These are phyloP conservation scores for Drusus annulatus DNA, from an alignment of 1,140 invertebrate species.

Conservation along the genomic window DNA sequence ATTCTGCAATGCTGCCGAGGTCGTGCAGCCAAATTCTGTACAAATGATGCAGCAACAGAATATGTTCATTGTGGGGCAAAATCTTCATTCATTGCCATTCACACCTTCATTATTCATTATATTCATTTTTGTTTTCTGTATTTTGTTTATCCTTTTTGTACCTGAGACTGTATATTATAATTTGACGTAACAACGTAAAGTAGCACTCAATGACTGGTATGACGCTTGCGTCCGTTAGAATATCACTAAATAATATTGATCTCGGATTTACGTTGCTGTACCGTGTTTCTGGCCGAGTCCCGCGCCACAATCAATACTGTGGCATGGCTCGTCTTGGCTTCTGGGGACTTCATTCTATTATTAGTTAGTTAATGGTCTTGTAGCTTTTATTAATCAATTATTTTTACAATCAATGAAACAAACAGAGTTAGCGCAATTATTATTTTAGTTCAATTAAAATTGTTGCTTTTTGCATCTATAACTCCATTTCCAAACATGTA, in stretches of 20 bases:
- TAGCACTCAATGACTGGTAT: conserved; percentile 14
- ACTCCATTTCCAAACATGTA: conserved; percentile 8
- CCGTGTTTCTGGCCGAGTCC: neutral
- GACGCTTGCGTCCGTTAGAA: neutral
- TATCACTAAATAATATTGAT: conserved; percentile 33
- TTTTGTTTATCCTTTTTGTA: conserved; percentile 16
- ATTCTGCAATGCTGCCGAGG: neutral
- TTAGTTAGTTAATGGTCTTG: conserved; percentile 32
- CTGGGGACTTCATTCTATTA: neutral
- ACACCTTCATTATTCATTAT: neutral
- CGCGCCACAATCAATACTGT: neutral
- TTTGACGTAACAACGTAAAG: neutral
- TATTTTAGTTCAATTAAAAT: conserved; percentile 30
- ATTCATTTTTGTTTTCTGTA: neutral
- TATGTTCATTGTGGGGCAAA: no score
- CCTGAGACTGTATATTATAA: conserved; percentile 23
- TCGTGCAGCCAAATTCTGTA: no score
- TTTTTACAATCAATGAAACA: neutral
- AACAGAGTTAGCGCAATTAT: conserved; percentile 19
- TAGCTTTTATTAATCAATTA: conserved; percentile 24
- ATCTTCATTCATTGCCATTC: neutral
- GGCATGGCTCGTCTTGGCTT: neutral
- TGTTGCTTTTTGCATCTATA: neutral
- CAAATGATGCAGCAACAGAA: no score
- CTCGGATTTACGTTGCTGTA: conserved; percentile 19